Conservation (phyloP, 2,797 vertebrate genomes). For the Fistularia tabacaria region DNA sequence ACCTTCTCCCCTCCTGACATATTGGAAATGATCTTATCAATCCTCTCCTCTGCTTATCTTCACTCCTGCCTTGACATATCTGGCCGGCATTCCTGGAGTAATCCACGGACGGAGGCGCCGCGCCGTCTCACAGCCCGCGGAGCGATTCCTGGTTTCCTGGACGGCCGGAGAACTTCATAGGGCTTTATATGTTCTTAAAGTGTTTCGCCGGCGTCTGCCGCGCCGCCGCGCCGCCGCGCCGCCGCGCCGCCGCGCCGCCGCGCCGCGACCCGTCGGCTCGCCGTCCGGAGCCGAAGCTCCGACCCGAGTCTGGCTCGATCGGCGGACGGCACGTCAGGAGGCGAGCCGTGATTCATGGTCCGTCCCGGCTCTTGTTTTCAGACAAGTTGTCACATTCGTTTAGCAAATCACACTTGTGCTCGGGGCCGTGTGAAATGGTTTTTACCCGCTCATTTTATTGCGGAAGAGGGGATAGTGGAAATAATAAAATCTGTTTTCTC, state of each 20-base stretch:
- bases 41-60: conserved; percentile 33
- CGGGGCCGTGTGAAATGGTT: conserved; percentile 36
- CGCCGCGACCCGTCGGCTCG: conserved; percentile 62
- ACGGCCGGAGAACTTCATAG: background rate
- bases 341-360: conserved; percentile 63
- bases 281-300: conserved; percentile 21
- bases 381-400: conserved; percentile 67
- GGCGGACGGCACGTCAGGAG: conserved; percentile 58
- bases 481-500: conserved; percentile 13
- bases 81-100: conserved; percentile 23
- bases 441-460: conserved; percentile 32
- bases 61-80: conserved; percentile 29
- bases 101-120: conserved; percentile 26
- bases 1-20: conserved; percentile 47
- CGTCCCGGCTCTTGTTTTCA: conserved; percentile 60
- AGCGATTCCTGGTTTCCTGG: background rate
- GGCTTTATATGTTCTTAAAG: conserved; percentile 46
- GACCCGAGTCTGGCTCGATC: conserved; percentile 62
- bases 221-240: too few species aligned
- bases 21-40: conserved; percentile 45
- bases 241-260: conserved; percentile 45
- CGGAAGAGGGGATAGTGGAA: conserved; percentile 31
- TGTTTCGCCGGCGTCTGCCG: conserved; percentile 49
- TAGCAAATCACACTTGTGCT: conserved; percentile 54
- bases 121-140: too few species aligned